These are phyloP conservation scores for Nothocercus julius DNA, from an alignment of 2,113 vertebrate genomes.

Conservation along the genomic window DNA sequence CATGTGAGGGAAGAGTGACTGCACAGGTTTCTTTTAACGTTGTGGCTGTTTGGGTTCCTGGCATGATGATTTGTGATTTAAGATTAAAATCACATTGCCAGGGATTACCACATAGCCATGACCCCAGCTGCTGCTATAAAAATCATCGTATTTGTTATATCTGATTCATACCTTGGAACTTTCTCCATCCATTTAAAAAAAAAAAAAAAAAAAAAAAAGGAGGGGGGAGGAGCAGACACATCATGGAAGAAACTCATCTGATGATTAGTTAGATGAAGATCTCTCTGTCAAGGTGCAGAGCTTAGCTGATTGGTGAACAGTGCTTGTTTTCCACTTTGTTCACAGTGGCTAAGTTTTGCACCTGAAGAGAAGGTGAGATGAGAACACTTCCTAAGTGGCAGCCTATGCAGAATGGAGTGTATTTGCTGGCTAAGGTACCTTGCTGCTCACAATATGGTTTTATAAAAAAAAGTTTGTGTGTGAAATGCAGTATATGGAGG, in stretches of 20 bases:
- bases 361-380: slow-evolving; percentile 93
- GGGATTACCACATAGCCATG: slow-evolving; percentile 98
- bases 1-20: neutral
- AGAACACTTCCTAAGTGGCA: slow-evolving; percentile 54
- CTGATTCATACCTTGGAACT: slow-evolving; percentile 8
- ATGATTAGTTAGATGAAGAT: slow-evolving; percentile 67
- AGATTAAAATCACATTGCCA: slow-evolving; percentile 99
- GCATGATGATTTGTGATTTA: slow-evolving; percentile 99
- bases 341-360: slow-evolving; percentile 99
- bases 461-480: neutral
- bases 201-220: neutral
- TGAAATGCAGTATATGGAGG: neutral
- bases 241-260: slow-evolving; percentile 41
- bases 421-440: neutral
- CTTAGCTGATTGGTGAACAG: slow-evolving; percentile 99
- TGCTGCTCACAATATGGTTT: neutral
- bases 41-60: slow-evolving; percentile 99
- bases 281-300: slow-evolving; percentile 97
- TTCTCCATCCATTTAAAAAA: neutral
- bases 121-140: slow-evolving; percentile 84
- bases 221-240: slow-evolving; percentile 19
- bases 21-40: slow-evolving; percentile 60
- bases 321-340: slow-evolving; percentile 99
- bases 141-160: slow-evolving; percentile 51
- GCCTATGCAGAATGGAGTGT: slow-evolving; percentile 3